phyloP scores from a whole-genome alignment of 2,113 vertebrate species.

The Catharus bicknelli region DNA sequence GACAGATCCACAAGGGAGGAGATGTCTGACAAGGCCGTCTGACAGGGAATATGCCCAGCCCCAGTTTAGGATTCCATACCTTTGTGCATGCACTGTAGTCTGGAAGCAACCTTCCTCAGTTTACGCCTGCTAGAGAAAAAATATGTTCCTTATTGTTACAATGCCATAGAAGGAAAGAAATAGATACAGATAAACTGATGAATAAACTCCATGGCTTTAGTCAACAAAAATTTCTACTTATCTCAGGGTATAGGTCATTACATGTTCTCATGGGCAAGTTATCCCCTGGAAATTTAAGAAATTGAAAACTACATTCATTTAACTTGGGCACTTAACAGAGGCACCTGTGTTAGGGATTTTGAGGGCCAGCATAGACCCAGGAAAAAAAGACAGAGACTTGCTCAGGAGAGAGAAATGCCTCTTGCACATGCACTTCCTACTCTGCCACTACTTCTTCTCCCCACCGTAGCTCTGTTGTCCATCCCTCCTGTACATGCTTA shows the following conservation, averaged over 20 bases:
- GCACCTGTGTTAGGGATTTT: background rate
- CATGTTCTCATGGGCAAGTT: background rate
- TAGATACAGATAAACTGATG: background rate
- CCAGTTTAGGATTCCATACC: background rate
- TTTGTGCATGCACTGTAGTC: background rate
- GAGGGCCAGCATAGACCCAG: background rate
- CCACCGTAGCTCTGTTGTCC: background rate
- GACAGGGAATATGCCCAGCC: background rate
- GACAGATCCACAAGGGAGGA: background rate
- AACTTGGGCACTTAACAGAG: background rate
- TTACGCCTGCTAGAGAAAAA: background rate
- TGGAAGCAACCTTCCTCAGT: background rate
- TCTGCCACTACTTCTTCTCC: background rate
- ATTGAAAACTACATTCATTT: background rate
- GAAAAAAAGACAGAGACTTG: background rate
- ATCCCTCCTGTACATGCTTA: background rate
- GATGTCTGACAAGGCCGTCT: background rate
- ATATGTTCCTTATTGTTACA: background rate
- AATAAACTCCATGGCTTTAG: background rate
- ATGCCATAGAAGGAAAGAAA: background rate
- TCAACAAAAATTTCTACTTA: background rate
- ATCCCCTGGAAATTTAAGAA: background rate
- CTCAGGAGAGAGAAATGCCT: background rate
- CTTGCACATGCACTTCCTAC: background rate
- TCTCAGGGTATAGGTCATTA: background rate